phyloP scores from a whole-genome alignment of 2,888 invertebrate genomes.

The Bedellia somnulentella region DNA sequence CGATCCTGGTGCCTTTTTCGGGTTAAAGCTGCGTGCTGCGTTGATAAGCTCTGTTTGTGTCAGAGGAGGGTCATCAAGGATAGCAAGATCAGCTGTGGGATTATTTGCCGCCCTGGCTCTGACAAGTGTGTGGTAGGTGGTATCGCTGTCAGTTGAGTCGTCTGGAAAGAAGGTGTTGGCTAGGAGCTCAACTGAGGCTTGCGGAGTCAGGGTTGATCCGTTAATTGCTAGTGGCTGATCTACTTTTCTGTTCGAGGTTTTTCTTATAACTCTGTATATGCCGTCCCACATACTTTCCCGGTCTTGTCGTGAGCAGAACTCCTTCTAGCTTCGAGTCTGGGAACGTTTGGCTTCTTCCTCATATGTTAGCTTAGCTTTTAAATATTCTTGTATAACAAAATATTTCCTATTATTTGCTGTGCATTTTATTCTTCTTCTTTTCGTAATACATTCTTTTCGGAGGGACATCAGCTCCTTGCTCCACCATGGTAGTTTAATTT shows the following conservation, averaged over 20 bases:
- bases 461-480: neutral
- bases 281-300: slow-evolving; percentile 11
- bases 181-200: slow-evolving; percentile 5
- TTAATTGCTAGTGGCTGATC: slow-evolving; percentile 5
- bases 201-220: slow-evolving; percentile 1
- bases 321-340: slow-evolving; percentile 1
- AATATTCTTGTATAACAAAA: slow-evolving; percentile 2
- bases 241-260: slow-evolving; percentile 1
- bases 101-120: neutral
- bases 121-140: neutral
- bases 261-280: slow-evolving; percentile 8
- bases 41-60: slow-evolving; percentile 1
- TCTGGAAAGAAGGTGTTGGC: slow-evolving; percentile 4
- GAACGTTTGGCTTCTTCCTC: neutral
- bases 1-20: too few relatives aligned
- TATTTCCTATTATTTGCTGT: neutral
- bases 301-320: slow-evolving; percentile 6
- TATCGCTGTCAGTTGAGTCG: neutral
- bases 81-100: neutral
- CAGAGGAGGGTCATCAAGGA: slow-evolving; percentile 3
- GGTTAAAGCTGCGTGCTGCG: slow-evolving; percentile 2
- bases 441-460: neutral
- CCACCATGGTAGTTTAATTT: slow-evolving; percentile 5
- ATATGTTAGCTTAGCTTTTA: slow-evolving; percentile 1
- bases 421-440: slow-evolving; percentile 3